Base-by-base conservation (phyloP, 2,797 vertebrate genomes). In the Antennarius maculatus region DNA sequence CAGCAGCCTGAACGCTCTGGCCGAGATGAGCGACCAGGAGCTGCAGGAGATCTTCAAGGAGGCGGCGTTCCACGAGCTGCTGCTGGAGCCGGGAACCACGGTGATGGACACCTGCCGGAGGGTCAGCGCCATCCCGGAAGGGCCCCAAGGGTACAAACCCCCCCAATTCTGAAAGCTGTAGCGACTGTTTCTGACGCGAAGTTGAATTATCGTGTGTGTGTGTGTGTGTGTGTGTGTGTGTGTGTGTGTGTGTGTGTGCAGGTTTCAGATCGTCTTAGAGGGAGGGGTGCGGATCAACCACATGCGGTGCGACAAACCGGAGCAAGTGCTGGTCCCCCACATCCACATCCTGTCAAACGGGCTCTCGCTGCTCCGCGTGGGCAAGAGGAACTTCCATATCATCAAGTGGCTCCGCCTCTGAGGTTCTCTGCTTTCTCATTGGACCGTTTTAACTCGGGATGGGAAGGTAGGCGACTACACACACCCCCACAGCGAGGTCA, bases 281-380 rank as follows among this genome's bases (percentile, higher is more conserved):
- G 97, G 97, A 15, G 98, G 95, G 7, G 95, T 98, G 69, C 96
- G 94, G 84, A 94, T 99, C 85, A 99, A 99, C 85, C 96, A 98
- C 87, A 86, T 48, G 46, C 90, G 84, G 65, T 82, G 89, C 3
- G 93, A 94, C 18, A 92, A 94, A 60, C 96, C 98, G 0, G 96
- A 98, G 71, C 91, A 96, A 79, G 89, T 99, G 29, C 93, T 99
- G 72, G 76, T 96, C 68, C 83, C 95, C 0, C 95, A 95, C 67
- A 85, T 95, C 53, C 97, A 98, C 62, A 95, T 99, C 81, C 93
- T 99, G 39, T 92, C 93, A 52, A 99, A 98, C 15, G 96, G 97
- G 81, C 95, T 99, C 17, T 95, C 94, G 0, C 80, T 98, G 60
- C 91, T 99, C 71, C 91, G 92, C 81, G 93, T 98, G 71, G 97